Evolutionary conservation across 2,113 vertebrate genomes (phyloP).

Genomic region (Setophaga coronata): DNA sequence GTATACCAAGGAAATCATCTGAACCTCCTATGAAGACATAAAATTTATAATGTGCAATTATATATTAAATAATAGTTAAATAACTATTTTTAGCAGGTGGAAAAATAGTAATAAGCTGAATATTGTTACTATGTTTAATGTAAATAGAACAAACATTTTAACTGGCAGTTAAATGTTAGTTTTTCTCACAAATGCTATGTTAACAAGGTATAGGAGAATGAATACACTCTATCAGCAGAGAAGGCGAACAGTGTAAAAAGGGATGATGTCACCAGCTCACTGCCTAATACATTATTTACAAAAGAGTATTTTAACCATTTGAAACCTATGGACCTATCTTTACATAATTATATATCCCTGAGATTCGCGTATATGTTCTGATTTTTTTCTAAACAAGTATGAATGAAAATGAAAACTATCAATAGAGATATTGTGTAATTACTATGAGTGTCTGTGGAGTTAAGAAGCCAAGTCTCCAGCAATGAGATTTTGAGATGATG

Average conservation of each 20-base stretch:
- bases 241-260: neutral
- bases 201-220: neutral
- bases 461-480: neutral
- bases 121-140: neutral
- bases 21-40: neutral
- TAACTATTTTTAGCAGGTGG: neutral
- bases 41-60: neutral
- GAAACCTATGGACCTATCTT: neutral
- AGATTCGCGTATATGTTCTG: neutral
- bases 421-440: neutral
- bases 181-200: neutral
- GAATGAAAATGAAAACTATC: neutral
- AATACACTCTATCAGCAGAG: neutral
- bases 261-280: neutral
- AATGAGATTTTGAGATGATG: neutral
- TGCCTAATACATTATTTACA: neutral
- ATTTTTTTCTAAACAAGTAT: neutral
- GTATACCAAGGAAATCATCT: neutral
- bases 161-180: neutral
- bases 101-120: neutral
- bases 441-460: neutral
- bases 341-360: neutral
- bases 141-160: neutral
- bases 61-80: neutral
- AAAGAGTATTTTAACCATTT: neutral